Percentiles rank a stretch among this genome's conserved stretches.
Evolutionary conservation across 2,888 invertebrate genomes (phyloP).

Genomic region (Phrixothrix hirtus): DNA sequence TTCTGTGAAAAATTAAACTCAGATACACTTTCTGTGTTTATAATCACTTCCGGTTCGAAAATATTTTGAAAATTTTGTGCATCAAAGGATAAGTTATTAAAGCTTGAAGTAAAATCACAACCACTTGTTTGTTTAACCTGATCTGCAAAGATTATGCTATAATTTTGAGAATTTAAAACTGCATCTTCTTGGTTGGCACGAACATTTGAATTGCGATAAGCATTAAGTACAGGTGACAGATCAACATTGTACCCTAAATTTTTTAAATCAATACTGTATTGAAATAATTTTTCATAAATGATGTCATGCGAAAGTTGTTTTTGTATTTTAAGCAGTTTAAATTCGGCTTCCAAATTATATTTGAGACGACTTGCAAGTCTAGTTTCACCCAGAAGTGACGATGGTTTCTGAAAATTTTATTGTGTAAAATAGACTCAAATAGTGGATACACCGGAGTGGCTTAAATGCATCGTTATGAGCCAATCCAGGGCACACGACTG

Average conservation of each 20-base stretch:
- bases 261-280: conserved; percentile 15
- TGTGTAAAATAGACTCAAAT: too few species aligned
- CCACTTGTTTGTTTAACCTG: neutral
- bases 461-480: too few species aligned
- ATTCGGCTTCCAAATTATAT: conserved; percentile 47
- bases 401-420: conserved; percentile 3
- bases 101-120: neutral
- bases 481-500: too few species aligned
- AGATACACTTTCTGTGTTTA: neutral
- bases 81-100: neutral
- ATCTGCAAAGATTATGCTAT: neutral
- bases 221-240: neutral
- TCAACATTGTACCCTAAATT: conserved; percentile 1
- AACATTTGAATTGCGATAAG: neutral
- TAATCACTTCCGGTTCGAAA: neutral
- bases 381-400: conserved; percentile 25
- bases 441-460: too few species aligned
- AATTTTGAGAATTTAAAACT: neutral
- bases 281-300: conserved; percentile 36
- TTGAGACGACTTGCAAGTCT: conserved; percentile 41
- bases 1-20: neutral
- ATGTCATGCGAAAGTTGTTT: conserved; percentile 37
- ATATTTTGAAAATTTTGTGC: neutral
- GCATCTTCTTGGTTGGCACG: neutral
- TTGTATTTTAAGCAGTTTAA: conserved; percentile 43